A percentile compares a stretch with the other conserved stretches of the same genome.
These are phyloP conservation scores for Hipparchia sbordonii DNA, from an alignment of 2,888 invertebrate genomes.

Conservation along the genomic window DNA sequence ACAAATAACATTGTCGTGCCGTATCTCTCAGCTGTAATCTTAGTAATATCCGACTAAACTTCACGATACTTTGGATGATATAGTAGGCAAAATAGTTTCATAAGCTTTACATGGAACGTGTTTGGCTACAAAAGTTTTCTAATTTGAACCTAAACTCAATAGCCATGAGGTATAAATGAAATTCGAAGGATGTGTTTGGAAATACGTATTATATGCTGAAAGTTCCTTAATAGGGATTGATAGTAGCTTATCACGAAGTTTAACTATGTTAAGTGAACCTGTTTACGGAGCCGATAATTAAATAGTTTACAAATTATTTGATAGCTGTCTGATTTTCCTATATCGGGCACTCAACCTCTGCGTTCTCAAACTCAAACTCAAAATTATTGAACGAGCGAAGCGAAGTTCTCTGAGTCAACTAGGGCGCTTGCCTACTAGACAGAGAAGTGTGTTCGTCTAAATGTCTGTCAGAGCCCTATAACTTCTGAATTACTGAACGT, in stretches of 20 bases:
- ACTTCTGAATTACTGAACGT: too few relatives aligned
- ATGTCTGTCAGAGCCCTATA: too few relatives aligned
- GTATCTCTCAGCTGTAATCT: not conserved
- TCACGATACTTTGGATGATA: constrained; percentile 10
- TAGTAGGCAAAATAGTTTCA: constrained; percentile 16
- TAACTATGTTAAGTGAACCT: constrained; percentile 18
- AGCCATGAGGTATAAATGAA: not conserved
- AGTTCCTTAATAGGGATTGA: constrained; percentile 20
- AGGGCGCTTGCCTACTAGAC: too few relatives aligned
- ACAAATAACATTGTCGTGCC: not conserved
- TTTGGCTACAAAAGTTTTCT: not conserved
- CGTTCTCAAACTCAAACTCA: too few relatives aligned
- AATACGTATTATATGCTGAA: constrained; percentile 14
- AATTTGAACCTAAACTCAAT: not conserved
- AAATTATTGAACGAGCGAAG: too few relatives aligned
- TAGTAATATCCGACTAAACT: constrained; percentile 3
- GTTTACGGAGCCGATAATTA: not conserved
- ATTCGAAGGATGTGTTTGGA: not conserved
- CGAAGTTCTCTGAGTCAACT: too few relatives aligned
- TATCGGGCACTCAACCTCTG: not conserved
- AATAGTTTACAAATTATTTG: constrained; percentile 3
- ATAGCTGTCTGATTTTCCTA: not conserved
- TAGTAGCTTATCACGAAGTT: constrained; percentile 21
- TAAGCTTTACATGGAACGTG: constrained; percentile 10
- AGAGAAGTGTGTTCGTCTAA: too few relatives aligned